A percentile compares a stretch with the other conserved stretches of the same genome.
These are phyloP conservation scores for Laothoe populi DNA, from an alignment of 2,888 invertebrate species.

Conservation along the genomic window DNA sequence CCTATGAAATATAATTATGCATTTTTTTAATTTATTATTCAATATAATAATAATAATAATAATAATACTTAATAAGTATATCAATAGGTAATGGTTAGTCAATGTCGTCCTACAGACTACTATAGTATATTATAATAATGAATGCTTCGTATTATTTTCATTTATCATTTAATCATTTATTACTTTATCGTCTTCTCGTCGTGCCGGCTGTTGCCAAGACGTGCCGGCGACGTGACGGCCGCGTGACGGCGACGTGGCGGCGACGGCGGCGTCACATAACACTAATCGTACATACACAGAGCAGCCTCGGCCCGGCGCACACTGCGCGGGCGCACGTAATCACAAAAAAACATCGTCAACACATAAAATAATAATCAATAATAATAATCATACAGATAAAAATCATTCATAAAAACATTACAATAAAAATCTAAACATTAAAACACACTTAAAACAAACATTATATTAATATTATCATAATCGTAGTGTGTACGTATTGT, in stretches of 20 bases:
- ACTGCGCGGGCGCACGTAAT: conserved; percentile 70
- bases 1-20: conserved; percentile 86
- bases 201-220: conserved; percentile 7
- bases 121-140: conserved; percentile 80
- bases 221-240: conserved; percentile 17
- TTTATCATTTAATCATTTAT: conserved; percentile 76
- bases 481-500: conserved; percentile 83
- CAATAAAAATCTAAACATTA: conserved; percentile 85
- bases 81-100: conserved; percentile 85
- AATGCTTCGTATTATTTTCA: conserved; percentile 80
- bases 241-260: conserved; percentile 1
- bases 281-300: conserved; percentile 66
- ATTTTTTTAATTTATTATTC: conserved; percentile 85
- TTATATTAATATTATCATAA: conserved; percentile 85
- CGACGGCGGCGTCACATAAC: conserved; percentile 49
- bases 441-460: conserved; percentile 85
- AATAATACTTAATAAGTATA: conserved; percentile 85
- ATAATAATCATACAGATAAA: conserved; percentile 85
- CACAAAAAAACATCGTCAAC: conserved; percentile 84
- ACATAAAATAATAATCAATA: conserved; percentile 85
- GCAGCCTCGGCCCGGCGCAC: conserved; percentile 73
- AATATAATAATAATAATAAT: conserved; percentile 84
- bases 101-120: conserved; percentile 82
- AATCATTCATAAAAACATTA: conserved; percentile 86
- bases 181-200: conserved; percentile 62